Conservation (phyloP, 2,888 invertebrate species). For the Molanna angustata region DNA sequence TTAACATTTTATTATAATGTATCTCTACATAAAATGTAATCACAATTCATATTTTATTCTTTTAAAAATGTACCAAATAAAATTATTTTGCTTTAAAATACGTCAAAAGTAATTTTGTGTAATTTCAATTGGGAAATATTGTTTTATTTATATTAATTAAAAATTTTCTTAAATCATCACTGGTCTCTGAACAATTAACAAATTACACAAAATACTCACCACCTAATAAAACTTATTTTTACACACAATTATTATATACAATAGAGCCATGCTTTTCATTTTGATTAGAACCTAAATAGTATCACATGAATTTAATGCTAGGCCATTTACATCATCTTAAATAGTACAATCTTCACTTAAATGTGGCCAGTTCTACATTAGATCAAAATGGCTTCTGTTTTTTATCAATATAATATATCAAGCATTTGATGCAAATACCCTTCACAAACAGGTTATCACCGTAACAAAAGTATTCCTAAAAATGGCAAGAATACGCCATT, state of each 20-base stretch:
- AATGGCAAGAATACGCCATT: slow-evolving; percentile 25
- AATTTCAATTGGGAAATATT: slow-evolving; percentile 28
- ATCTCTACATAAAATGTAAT: slow-evolving; percentile 32
- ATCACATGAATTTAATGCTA: slow-evolving; percentile 33
- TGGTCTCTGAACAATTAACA: too few relatives aligned
- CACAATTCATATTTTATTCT: slow-evolving; percentile 30
- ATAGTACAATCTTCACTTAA: slow-evolving; percentile 4
- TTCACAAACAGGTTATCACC: slow-evolving; percentile 13
- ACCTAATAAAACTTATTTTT: too few relatives aligned
- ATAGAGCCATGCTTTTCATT: slow-evolving; percentile 32
- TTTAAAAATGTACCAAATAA: slow-evolving; percentile 33
- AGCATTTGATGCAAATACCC: slow-evolving; percentile 31
- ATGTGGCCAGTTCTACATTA: slow-evolving; percentile 24
- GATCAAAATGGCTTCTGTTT: slow-evolving; percentile 15
- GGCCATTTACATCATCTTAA: slow-evolving; percentile 23
- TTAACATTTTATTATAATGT: slow-evolving; percentile 34
- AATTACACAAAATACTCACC: too few relatives aligned
- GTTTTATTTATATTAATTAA: slow-evolving; percentile 23
- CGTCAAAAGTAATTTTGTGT: slow-evolving; percentile 26
- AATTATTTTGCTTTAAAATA: slow-evolving; percentile 30
- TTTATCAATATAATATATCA: slow-evolving; percentile 19
- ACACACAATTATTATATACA: slow-evolving; percentile 30
- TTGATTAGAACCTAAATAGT: slow-evolving; percentile 33
- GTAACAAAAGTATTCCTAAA: slow-evolving; percentile 15
- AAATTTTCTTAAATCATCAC: too few relatives aligned